phyloP scores from a whole-genome alignment of 1,140 invertebrate species.

The Aphelinus certus region DNA sequence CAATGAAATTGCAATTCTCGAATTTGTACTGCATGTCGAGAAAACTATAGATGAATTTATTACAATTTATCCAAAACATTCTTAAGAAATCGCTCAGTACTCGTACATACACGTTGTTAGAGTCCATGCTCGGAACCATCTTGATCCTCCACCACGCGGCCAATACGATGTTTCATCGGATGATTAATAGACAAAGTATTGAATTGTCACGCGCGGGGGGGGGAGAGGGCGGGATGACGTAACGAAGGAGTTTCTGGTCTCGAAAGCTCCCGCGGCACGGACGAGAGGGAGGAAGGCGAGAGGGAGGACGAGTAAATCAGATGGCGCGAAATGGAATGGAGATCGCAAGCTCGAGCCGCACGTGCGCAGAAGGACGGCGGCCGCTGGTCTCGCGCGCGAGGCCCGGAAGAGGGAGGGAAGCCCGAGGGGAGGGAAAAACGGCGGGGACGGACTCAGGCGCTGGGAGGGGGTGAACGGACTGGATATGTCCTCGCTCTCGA shows the following conservation, averaged over 20 bases:
- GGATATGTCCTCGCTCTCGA: slow-evolving; percentile 31
- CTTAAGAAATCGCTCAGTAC: too few species aligned
- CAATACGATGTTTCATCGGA: too few species aligned
- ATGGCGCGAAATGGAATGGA: slow-evolving; percentile 40
- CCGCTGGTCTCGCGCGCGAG: background rate
- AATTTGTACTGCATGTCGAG: too few species aligned
- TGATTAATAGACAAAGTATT: too few species aligned
- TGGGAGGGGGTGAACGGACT: background rate
- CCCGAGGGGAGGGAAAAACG: slow-evolving; percentile 38
- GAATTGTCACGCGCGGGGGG: too few species aligned
- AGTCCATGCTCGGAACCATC: too few species aligned
- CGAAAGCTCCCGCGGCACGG: background rate
- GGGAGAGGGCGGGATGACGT: too few species aligned
- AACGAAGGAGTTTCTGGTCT: too few species aligned
- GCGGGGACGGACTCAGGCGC: slow-evolving; percentile 35
- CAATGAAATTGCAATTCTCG: too few species aligned
- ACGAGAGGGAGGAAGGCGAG: slow-evolving; percentile 34
- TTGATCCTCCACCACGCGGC: background rate
- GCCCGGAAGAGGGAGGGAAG: background rate
- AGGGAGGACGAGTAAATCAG: slow-evolving; percentile 31
- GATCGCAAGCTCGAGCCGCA: background rate
- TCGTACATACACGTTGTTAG: too few species aligned
- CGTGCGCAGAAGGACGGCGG: slow-evolving; percentile 10
- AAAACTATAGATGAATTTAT: too few species aligned
- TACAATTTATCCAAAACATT: too few species aligned